phyloP scores from a whole-genome alignment of 2,797 vertebrate genomes.

The Enteromius mattozi region DNA sequence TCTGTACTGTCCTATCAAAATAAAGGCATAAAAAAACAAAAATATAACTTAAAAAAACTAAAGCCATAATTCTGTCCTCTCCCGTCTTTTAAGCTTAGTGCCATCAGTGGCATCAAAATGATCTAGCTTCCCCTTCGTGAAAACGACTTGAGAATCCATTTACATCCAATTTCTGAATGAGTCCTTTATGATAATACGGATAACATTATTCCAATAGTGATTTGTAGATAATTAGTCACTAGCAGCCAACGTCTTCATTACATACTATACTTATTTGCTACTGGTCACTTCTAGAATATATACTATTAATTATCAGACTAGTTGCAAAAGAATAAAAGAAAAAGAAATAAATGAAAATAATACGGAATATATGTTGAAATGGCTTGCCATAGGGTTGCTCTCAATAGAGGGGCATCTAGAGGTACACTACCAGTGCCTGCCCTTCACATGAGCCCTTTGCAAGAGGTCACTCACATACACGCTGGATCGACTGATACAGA shows the following conservation, averaged over 20 bases:
- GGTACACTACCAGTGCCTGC: not conserved
- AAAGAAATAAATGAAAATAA: not conserved
- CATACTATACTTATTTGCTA: not conserved
- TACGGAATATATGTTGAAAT: conserved; percentile 10
- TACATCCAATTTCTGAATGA: not conserved
- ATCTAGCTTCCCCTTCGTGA: not conserved
- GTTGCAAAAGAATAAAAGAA: not conserved
- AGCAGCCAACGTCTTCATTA: not conserved
- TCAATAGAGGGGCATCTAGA: conserved; percentile 26
- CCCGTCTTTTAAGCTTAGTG: not conserved
- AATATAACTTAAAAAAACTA: not conserved
- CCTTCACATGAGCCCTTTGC: not conserved
- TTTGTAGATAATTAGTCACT: not conserved
- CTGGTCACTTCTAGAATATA: not conserved
- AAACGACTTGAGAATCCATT: not conserved
- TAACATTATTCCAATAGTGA: not conserved
- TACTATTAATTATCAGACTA: not conserved
- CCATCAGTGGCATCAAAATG: not conserved
- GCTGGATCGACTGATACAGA: not conserved
- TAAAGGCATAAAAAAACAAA: not conserved
- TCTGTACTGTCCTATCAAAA: not conserved
- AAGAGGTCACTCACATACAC: conserved; percentile 23
- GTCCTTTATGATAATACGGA: not conserved
- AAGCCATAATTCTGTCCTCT: not conserved
- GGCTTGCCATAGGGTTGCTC: conserved; percentile 30